A percentile compares a stretch with the other conserved stretches of the same genome.
Evolutionary conservation across 53 echinoderm and acorn worm species (phyloP).

Genomic region (Hippasteria phrygiana): DNA sequence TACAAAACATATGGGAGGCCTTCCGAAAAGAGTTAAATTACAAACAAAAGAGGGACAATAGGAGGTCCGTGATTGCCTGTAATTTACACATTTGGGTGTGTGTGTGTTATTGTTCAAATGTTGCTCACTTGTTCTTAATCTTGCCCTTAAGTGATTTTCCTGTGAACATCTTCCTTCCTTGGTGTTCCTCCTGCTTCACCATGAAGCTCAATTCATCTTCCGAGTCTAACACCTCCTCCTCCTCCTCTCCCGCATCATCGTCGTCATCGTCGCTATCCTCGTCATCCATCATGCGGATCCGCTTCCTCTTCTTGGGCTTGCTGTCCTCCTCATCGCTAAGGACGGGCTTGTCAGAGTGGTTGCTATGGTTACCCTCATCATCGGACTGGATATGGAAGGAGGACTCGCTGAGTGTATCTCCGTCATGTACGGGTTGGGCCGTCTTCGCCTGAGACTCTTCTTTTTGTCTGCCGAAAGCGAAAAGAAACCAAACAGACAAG

Average conservation of each 20-base stretch:
- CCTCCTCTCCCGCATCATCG: slow-evolving; percentile 51
- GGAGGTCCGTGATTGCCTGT: no score
- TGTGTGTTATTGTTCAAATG: no score
- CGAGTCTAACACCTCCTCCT: slow-evolving; percentile 64
- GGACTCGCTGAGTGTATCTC: slow-evolving; percentile 61
- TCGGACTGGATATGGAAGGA: slow-evolving; percentile 82
- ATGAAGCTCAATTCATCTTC: slow-evolving; percentile 75
- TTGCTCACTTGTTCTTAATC: slow-evolving; percentile 29
- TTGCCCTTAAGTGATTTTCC: slow-evolving; percentile 5
- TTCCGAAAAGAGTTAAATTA: no score
- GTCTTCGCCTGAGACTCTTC: slow-evolving; percentile 23
- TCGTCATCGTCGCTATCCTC: slow-evolving; percentile 63
- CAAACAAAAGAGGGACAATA: no score
- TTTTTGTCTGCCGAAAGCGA: slow-evolving; percentile 6
- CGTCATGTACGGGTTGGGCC: slow-evolving; percentile 17
- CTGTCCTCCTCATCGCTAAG: slow-evolving; percentile 64
- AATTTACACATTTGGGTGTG: no score
- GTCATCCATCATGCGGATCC: slow-evolving; percentile 64
- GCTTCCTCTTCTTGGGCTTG: slow-evolving; percentile 51
- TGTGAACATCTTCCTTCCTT: neutral
- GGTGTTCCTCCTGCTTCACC: slow-evolving; percentile 30
- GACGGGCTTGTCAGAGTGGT: slow-evolving; percentile 48
- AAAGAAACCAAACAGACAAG: neutral
- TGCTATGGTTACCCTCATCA: slow-evolving; percentile 61
- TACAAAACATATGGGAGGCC: no score